These are phyloP conservation scores for Tragelaphus oryx DNA, from an alignment of 2,797 vertebrate species.

Conservation along the genomic window DNA sequence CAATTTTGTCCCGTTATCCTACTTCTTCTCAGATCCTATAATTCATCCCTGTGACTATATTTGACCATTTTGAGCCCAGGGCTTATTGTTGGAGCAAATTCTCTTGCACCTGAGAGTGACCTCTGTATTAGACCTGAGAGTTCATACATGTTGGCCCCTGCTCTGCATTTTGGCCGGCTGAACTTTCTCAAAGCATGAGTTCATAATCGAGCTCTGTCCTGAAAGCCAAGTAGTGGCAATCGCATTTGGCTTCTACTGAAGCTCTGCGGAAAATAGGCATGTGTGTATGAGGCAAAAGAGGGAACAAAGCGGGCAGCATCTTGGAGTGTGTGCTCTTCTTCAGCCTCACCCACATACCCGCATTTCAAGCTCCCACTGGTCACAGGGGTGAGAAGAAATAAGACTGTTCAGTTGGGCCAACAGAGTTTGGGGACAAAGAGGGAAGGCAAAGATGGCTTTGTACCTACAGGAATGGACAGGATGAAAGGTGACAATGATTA, in stretches of 20 bases:
- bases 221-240: not conserved
- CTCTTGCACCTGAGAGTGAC: conserved; percentile 9
- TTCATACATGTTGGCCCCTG: not conserved
- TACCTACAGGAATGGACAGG: not conserved
- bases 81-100: not conserved
- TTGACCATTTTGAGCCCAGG: not conserved
- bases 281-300: not conserved
- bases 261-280: not conserved
- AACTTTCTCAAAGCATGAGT: not conserved
- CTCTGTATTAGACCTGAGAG: not conserved
- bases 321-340: not conserved
- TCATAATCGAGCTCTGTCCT: not conserved
- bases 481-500: not conserved
- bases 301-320: not conserved
- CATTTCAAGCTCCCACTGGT: not conserved
- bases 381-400: not conserved
- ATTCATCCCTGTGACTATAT: not conserved
- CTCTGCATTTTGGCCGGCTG: not conserved
- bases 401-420: not conserved
- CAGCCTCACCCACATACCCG: not conserved
- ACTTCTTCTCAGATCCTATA: not conserved
- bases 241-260: not conserved
- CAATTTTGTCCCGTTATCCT: not conserved
- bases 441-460: not conserved
- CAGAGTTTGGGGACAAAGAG: not conserved